Conservation (phyloP, 2,888 invertebrate genomes). For the Bellardia bayeri region DNA sequence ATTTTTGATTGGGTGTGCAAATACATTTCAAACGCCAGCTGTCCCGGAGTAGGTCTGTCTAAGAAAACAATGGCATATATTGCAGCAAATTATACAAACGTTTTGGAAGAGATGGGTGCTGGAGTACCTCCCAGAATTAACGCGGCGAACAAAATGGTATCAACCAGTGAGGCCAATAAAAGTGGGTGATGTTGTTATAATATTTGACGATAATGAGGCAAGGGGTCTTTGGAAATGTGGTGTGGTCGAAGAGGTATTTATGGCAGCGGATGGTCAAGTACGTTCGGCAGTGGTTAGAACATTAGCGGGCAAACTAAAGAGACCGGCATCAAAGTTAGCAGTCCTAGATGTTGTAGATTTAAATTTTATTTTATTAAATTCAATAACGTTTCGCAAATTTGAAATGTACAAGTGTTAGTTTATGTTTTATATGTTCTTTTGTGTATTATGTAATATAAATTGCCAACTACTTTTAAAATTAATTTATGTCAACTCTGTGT, state of each 20-base stretch:
- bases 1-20: slow-evolving; percentile 58
- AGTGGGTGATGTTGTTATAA: slow-evolving; percentile 51
- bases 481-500: too few species aligned
- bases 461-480: too few species aligned
- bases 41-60: slow-evolving; percentile 17
- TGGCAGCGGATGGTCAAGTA: neutral
- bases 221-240: slow-evolving; percentile 38
- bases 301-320: neutral
- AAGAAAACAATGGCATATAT: slow-evolving; percentile 35
- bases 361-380: too few species aligned
- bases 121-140: too few species aligned
- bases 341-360: neutral
- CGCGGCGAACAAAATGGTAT: slow-evolving; percentile 65
- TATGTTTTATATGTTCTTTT: too few species aligned
- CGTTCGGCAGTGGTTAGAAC: slow-evolving; percentile 11
- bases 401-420: too few species aligned
- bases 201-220: slow-evolving; percentile 61
- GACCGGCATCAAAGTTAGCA: slow-evolving; percentile 20
- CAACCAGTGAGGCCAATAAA: slow-evolving; percentile 52
- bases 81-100: slow-evolving; percentile 1
- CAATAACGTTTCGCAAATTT: too few species aligned
- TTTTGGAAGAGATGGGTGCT: too few species aligned
- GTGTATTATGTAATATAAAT: too few species aligned
- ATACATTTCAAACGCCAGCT: slow-evolving; percentile 39
- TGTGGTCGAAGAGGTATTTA: slow-evolving; percentile 20